Evolutionary conservation across 2,113 vertebrate species (phyloP).

Genomic region (Cyprinodon brontotheroides): DNA sequence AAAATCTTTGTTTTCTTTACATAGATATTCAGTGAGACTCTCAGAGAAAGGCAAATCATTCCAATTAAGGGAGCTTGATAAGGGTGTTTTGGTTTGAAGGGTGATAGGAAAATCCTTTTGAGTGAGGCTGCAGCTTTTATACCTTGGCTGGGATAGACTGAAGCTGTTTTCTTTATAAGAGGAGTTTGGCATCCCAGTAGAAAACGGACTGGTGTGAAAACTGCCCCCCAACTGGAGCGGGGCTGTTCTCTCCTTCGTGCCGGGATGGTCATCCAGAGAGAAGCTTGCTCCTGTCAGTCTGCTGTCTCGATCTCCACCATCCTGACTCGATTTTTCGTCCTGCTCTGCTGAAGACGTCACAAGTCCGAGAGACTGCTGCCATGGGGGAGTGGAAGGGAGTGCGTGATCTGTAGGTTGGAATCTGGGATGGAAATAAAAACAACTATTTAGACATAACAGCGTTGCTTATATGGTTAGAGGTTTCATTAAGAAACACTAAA

Average conservation of each 20-base stretch:
- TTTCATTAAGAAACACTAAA: not conserved
- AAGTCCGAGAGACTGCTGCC: conserved; percentile 68
- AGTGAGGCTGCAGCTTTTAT: not conserved
- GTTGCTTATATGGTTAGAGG: not conserved
- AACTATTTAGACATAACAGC: not conserved
- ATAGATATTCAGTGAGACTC: conserved; percentile 62
- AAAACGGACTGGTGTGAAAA: conserved; percentile 6
- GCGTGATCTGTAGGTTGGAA: conserved; percentile 30
- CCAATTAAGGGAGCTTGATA: conserved; percentile 39
- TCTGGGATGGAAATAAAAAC: conserved; percentile 37
- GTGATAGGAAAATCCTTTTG: not conserved
- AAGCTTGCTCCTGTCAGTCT: conserved; percentile 14
- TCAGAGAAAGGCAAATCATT: conserved; percentile 70
- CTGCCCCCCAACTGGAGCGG: not conserved
- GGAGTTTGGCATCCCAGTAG: conserved; percentile 3
- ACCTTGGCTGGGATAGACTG: not conserved
- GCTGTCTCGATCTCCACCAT: conserved; percentile 17
- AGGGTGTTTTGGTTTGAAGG: not conserved
- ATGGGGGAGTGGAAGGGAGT: conserved; percentile 53
- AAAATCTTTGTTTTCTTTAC: conserved; percentile 35
- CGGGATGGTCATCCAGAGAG: not conserved
- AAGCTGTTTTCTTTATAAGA: conserved; percentile 1
- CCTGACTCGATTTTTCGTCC: conserved; percentile 47
- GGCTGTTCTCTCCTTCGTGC: not conserved
- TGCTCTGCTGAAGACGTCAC: conserved; percentile 73